Evolutionary conservation across 2,797 vertebrate species (phyloP).

Genomic region (Clarias fuscus): DNA sequence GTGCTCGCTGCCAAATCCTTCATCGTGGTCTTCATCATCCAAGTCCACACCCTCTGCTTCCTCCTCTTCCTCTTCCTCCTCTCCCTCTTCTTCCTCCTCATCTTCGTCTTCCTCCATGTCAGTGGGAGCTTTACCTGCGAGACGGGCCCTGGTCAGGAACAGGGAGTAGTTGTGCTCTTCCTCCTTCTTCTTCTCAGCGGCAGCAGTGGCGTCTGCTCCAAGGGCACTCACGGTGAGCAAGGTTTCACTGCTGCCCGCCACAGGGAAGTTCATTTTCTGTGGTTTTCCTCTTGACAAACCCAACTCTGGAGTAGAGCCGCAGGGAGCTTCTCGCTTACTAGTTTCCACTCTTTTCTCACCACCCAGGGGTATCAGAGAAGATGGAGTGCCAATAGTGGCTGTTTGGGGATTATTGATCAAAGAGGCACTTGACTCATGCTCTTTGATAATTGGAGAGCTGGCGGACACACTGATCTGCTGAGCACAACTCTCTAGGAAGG

Average conservation of each 20-base stretch:
- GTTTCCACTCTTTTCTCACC: slow-evolving; percentile 66
- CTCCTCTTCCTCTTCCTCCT: slow-evolving; percentile 77
- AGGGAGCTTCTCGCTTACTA: slow-evolving; percentile 61
- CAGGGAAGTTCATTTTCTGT: slow-evolving; percentile 75
- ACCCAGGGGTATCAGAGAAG: slow-evolving; percentile 38
- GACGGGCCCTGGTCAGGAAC: slow-evolving; percentile 87
- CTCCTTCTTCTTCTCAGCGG: slow-evolving; percentile 92
- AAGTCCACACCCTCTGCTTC: slow-evolving; percentile 86
- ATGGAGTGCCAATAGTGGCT: slow-evolving; percentile 49
- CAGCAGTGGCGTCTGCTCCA: slow-evolving; percentile 73
- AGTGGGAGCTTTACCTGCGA: slow-evolving; percentile 72
- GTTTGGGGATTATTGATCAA: slow-evolving; percentile 55
- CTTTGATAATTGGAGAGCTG: slow-evolving; percentile 63
- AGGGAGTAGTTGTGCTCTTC: slow-evolving; percentile 99
- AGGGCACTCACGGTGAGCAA: slow-evolving; percentile 72
- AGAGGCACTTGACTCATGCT: slow-evolving; percentile 69
- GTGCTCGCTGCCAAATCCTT: slow-evolving; percentile 96
- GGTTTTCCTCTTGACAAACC: slow-evolving; percentile 64
- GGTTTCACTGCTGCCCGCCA: slow-evolving; percentile 63
- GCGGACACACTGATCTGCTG: slow-evolving; percentile 70
- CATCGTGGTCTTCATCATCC: slow-evolving; percentile 89
- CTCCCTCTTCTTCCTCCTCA: slow-evolving; percentile 82
- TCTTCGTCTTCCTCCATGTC: slow-evolving; percentile 81
- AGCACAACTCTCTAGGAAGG: slow-evolving; percentile 67
- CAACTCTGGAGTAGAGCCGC: slow-evolving; percentile 48